These are phyloP conservation scores for Pheosia tremula DNA, from an alignment of 2,888 invertebrate genomes.

Conservation along the genomic window DNA sequence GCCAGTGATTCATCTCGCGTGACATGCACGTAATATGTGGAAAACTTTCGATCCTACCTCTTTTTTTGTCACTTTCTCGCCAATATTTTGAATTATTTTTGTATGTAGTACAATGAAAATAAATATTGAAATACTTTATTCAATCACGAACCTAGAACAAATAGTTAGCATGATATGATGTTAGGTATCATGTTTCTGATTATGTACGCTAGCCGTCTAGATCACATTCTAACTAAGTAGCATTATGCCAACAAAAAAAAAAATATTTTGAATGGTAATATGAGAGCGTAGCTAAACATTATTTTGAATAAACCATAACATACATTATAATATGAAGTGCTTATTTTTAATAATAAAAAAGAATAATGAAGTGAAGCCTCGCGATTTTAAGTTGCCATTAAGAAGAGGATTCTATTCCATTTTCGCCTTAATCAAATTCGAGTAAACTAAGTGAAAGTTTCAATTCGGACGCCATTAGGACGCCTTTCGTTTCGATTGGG, in stretches of 20 bases:
- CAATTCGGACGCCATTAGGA: conserved; percentile 61
- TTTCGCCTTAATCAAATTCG: conserved; percentile 64
- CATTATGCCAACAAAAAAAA: no score
- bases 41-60: not conserved
- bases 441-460: conserved; percentile 67
- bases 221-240: no score
- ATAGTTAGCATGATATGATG: no score
- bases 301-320: no score
- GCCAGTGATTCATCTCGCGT: conserved; percentile 53
- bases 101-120: not conserved
- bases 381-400: conserved; percentile 23
- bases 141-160: no score
- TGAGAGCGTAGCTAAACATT: no score
- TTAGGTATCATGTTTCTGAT: no score
- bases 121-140: no score
- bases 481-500: conserved; percentile 37
- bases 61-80: not conserved
- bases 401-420: conserved; percentile 48
- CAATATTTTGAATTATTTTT: not conserved
- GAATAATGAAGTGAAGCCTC: conserved; percentile 16
- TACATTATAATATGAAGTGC: no score
- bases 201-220: no score
- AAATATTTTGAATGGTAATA: no score
- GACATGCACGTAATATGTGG: conserved; percentile 10
- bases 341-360: conserved; percentile 4